Evolutionary conservation across 2,113 vertebrate genomes (phyloP).

Genomic region (Capreolus pygargus): DNA sequence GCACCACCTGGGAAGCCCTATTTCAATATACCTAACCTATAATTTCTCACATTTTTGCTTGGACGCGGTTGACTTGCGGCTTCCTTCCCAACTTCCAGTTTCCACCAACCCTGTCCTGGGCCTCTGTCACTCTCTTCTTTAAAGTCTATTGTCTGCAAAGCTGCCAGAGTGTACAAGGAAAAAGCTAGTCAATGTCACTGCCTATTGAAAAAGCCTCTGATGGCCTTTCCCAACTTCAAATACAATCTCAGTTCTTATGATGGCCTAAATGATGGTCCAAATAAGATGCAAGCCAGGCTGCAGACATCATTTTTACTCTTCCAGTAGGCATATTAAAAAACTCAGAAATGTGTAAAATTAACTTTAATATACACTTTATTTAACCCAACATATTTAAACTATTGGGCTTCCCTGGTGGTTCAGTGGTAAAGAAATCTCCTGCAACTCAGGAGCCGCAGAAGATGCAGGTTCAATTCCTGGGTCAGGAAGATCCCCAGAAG

Average conservation of each 20-base stretch:
- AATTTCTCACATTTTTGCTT: not conserved
- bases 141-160: not conserved
- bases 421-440: not conserved
- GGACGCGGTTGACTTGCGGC: accelerated
- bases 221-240: not conserved
- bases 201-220: not conserved
- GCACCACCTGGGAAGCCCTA: not conserved
- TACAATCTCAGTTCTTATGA: too few species aligned
- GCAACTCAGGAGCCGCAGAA: not conserved
- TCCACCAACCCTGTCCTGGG: not conserved
- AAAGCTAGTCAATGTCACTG: not conserved
- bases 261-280: not conserved
- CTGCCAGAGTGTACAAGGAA: not conserved
- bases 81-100: not conserved
- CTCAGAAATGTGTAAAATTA: not conserved
- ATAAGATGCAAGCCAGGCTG: not conserved
- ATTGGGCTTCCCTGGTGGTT: not conserved
- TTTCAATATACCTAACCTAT: not conserved
- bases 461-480: not conserved
- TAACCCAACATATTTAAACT: not conserved
- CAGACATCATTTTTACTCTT: not conserved
- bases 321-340: not conserved
- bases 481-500: not conserved
- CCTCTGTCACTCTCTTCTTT: not conserved
- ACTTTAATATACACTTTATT: not conserved